Percentiles rank a stretch among this genome's conserved stretches.
phyloP scores from a whole-genome alignment of 2,113 vertebrate genomes.

The Paedocypris sp. region DNA sequence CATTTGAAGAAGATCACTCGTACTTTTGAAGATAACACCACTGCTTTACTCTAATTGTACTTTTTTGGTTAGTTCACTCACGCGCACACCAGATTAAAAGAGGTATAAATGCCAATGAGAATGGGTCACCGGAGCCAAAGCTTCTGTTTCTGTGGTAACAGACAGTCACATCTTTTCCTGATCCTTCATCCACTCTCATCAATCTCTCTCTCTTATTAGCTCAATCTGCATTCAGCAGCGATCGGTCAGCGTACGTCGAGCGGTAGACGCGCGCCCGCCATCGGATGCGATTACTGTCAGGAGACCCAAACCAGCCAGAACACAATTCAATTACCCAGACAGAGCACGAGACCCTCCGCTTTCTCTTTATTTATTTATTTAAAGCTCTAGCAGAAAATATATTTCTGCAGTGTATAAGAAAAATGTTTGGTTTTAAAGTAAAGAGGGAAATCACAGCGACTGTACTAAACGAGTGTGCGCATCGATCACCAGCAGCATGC shows the following conservation, averaged over 20 bases:
- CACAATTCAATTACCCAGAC: conserved; percentile 32
- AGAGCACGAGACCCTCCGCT: neutral
- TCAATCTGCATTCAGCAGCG: conserved; percentile 42
- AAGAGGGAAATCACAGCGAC: conserved; percentile 14
- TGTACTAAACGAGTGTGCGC: conserved; percentile 1
- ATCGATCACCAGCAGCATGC: conserved; percentile 22
- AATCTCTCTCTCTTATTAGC: conserved; percentile 33
- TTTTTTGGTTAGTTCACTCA: no score
- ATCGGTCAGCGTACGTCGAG: conserved; percentile 36
- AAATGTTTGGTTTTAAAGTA: conserved; percentile 13
- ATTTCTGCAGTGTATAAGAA: conserved; percentile 28
- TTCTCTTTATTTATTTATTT: conserved; percentile 8
- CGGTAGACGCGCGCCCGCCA: conserved; percentile 24
- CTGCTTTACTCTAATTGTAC: no score
- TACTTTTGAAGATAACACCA: no score
- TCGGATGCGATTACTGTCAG: conserved; percentile 43
- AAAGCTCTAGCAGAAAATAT: neutral
- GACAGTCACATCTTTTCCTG: conserved; percentile 5
- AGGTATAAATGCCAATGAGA: no score
- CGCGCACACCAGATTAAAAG: no score
- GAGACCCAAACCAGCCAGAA: conserved; percentile 25
- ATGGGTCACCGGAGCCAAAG: neutral
- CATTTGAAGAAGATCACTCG: no score
- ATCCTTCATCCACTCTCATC: conserved; percentile 27
- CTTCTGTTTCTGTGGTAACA: neutral